Evolutionary conservation across 2,113 vertebrate species (phyloP), one percentile per base, ranked within the genome.

Genomic region (Corythoichthys intestinalis): DNA sequence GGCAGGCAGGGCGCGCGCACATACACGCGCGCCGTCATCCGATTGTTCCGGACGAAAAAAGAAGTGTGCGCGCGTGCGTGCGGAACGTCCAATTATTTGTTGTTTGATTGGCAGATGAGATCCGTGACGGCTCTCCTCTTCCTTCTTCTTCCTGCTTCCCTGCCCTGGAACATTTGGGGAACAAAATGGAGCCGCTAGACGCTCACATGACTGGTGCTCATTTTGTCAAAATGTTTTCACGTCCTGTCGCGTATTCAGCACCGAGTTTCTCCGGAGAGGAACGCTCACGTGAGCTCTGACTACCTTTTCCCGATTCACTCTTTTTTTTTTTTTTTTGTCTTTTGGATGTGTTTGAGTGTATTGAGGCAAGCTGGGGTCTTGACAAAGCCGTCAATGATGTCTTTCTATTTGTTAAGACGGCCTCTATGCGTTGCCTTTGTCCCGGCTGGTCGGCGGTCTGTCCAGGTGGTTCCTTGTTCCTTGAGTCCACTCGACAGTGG

Each of bases 171-270:
- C 91, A 87, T 91, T 91, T 92, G 89, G 88, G 73, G 90, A 91
- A 91, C 90, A 91, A 92, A 90, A 90, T 88, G 86, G 89, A 89
- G 87, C 84, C 6, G 41, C 6, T 8, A 77, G 74, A 77, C 77
- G 79, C 85, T 83, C n/a, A 56, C 53, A 56, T 56, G 53, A 28
- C 53, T 41, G 41, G 41, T 7, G 41, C 56, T 37, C 6, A 4
- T 58, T 15, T 4, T 3, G 34, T 90, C 90, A 87, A 93, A 92
- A 93, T 91, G 91, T 91, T 91, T 91, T 90, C 90, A 87, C 90
- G 87, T 90, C 88, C 89, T 93, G 91, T 92, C 89, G 91, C 90
- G 89, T 90, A 90, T 91, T 28, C 88, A 89, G 85, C 78, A 91
- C 90, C 87, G 91, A 86, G 90, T 92, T 91, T 88, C 89, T 89